A percentile compares a stretch with the other conserved stretches of the same genome.
phyloP scores from a whole-genome alignment of 2,888 invertebrate species.

The Dicyrtoma fusca region DNA sequence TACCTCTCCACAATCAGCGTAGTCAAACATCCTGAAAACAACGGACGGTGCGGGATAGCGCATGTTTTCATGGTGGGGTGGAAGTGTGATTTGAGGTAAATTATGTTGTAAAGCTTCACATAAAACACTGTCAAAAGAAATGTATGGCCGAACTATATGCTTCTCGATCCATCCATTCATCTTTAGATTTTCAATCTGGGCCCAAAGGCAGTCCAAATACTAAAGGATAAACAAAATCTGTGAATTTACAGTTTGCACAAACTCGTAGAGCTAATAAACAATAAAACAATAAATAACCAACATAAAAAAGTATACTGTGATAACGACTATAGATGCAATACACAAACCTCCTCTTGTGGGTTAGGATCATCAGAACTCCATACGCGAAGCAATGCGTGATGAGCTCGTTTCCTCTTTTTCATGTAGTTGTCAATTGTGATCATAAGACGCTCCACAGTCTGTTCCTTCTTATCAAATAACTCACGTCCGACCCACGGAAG shows the following conservation, averaged over 20 bases:
- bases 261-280: background rate
- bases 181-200: constrained; percentile 85
- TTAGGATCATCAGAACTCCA: constrained; percentile 95
- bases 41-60: constrained; percentile 93
- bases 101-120: constrained; percentile 97
- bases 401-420: constrained; percentile 88
- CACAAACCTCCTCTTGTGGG: constrained; percentile 78
- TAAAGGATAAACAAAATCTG: constrained; percentile 54
- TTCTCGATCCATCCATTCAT: constrained; percentile 97
- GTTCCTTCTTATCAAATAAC: constrained; percentile 93
- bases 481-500: constrained; percentile 96
- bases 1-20: constrained; percentile 95
- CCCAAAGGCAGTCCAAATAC: constrained; percentile 96
- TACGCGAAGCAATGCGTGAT: constrained; percentile 88
- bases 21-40: constrained; percentile 96
- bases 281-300: background rate
- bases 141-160: constrained; percentile 91
- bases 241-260: background rate
- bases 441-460: constrained; percentile 85
- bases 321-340: no score
- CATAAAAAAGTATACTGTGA: no score
- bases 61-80: constrained; percentile 87
- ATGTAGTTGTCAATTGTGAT: constrained; percentile 90
- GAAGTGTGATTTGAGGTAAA: constrained; percentile 85
- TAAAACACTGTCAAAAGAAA: constrained; percentile 91